Evolutionary conservation across 2,113 vertebrate genomes (phyloP), one percentile per base, ranked within the genome.

Genomic region (Cyanoramphus novaezelandiae): DNA sequence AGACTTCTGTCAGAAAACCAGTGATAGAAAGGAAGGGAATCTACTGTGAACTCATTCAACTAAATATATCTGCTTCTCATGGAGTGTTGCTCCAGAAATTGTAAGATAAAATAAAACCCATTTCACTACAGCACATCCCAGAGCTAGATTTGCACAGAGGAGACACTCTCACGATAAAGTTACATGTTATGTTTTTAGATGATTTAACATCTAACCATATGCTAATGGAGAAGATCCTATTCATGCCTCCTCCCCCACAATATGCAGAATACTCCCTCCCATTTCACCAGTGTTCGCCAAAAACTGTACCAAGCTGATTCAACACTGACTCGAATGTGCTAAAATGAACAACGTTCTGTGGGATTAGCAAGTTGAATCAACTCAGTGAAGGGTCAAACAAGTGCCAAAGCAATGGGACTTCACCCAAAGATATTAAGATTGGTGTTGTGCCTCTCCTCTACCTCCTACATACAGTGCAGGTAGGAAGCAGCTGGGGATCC

Each of bases 281-380:
- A 69, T 86, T 90, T 65, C 67, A 68, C 57, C 69, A 33, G 60
- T 1, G 25, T 57, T 71, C 7, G 16, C 82, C 85, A 88, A 85
- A 91, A 93, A 72, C 12, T 4, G 3, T 17, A 93, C 47, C 49
- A 37, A 82, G 85, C 82, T 93, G 70, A 94, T 72, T 91, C 50
- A 87, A 87, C 35, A 50, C 47, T 25, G 41, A 86, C 44, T 65
- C 1, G 0, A 65, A 90, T 14, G 49, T 59, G 82, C 64, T 83
- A 93, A 96, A 93, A 93, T 59, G 68, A 96, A 74, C 86, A 92
- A 75, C 33, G 27, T 91, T 71, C 88, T 78, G 69, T 75, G 83
- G 77, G 72, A 75, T 63, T 70, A 88, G 31, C 52, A 81, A 78
- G 12, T 29, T 43, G 37, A 88, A 81, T 94, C 84, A 88, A 86